These are phyloP conservation scores for Champsocephalus esox DNA, from an alignment of 2,797 vertebrate genomes.

Conservation along the genomic window DNA sequence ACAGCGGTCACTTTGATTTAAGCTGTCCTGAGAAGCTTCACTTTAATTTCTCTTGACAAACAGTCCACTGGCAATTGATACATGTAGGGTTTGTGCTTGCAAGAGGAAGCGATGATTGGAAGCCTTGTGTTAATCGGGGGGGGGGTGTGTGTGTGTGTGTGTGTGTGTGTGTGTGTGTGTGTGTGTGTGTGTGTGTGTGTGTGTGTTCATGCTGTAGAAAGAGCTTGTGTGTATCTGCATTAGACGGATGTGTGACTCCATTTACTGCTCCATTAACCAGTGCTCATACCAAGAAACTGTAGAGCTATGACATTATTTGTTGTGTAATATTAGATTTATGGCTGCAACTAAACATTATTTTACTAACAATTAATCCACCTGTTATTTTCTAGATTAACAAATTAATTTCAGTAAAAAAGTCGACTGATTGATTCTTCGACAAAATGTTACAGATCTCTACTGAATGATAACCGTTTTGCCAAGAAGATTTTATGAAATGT, in stretches of 20 bases:
- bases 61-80: conserved; percentile 13
- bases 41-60: conserved; percentile 35
- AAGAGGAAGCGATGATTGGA: not conserved
- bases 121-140: conserved; percentile 7
- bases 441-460: not conserved
- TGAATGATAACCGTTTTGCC: not conserved
- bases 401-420: too few relatives aligned
- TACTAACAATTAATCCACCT: too few relatives aligned
- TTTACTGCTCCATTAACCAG: conserved; percentile 31
- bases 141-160: not conserved
- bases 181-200: too few relatives aligned
- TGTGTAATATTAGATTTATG: conserved; percentile 17
- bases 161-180: too few relatives aligned
- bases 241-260: conserved; percentile 9
- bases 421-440: too few relatives aligned
- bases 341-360: too few relatives aligned
- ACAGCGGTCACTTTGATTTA: conserved; percentile 40
- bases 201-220: conserved; percentile 2
- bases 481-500: not conserved
- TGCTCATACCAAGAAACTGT: not conserved
- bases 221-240: not conserved
- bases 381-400: too few relatives aligned
- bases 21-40: conserved; percentile 23
- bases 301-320: not conserved
- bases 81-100: not conserved